A percentile compares a stretch with the other conserved stretches of the same genome.
These are phyloP conservation scores for Tenthredo scrophulariae DNA, from an alignment of 2,888 invertebrate species.

Conservation along the genomic window DNA sequence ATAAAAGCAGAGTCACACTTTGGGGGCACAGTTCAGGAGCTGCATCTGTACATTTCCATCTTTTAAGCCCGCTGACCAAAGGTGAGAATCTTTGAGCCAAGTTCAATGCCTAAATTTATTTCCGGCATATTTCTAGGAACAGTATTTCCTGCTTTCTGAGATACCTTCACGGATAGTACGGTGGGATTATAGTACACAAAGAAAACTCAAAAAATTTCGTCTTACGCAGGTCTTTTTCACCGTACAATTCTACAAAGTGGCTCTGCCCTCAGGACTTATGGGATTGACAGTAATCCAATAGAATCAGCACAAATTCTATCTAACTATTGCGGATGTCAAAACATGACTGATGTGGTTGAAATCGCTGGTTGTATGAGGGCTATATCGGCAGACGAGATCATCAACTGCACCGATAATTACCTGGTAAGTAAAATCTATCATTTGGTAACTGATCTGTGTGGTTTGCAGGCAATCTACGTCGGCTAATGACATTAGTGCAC, in stretches of 20 bases:
- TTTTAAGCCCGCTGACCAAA: conserved; percentile 77
- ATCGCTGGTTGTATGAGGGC: conserved; percentile 75
- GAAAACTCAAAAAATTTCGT: neutral
- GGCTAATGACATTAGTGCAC: neutral
- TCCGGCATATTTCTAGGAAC: neutral
- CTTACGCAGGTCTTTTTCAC: conserved; percentile 77
- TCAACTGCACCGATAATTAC: conserved; percentile 74
- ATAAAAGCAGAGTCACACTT: conserved; percentile 78
- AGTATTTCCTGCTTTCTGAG: neutral
- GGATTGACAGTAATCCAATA: conserved; percentile 75
- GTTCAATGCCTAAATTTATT: neutral
- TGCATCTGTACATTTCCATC: conserved; percentile 77
- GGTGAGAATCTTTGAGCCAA: conserved; percentile 18
- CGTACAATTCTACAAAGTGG: conserved; percentile 80
- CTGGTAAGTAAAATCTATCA: conserved; percentile 57
- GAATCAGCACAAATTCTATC: conserved; percentile 75
- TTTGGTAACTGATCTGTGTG: neutral
- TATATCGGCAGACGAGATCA: conserved; percentile 73
- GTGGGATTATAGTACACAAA: neutral
- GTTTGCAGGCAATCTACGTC: neutral
- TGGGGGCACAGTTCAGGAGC: conserved; percentile 81
- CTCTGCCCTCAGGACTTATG: conserved; percentile 79
- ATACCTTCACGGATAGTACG: neutral
- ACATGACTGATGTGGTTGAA: conserved; percentile 68
- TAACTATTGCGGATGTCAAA: conserved; percentile 71